Evolutionary conservation across 2,888 invertebrate genomes (phyloP), one percentile per base, ranked within the genome.

Genomic region (Caenorhabditis sulstoni): DNA sequence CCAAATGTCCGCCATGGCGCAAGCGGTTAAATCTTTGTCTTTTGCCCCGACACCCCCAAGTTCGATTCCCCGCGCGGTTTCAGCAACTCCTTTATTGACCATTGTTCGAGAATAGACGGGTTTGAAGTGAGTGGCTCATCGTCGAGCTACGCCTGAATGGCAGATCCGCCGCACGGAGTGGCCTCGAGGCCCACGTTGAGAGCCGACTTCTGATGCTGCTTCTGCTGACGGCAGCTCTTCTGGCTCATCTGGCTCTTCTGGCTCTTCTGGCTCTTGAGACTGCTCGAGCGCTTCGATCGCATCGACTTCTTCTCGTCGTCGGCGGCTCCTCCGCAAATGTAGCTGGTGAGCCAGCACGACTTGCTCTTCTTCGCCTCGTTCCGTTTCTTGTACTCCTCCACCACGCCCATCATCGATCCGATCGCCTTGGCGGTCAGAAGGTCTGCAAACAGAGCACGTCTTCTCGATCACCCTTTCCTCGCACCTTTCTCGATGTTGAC

Each of bases 401-500:
- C 70, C 37, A 50, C 70, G 52, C 65, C 70, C 62, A 62, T 73
- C 66, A 73, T 50, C 0, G 78, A 78, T 14, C 78, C 78, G 16
- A 78, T 78, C 45, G 78, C 66, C n/a, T 55, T 52, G 9, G 78
- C 78, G 18, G 78, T 78, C 23, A 55, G 50, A 1, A 73, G 66
- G 20, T 78, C 78, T 70, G 64, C 23, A 75, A n/a, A 61, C 23
- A 29, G 18, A 8, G 14, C 16, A 12, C 16, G 20, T 11, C 29
- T 65, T 14, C 9, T 14, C 14, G 22, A n/a, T 16, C 41, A 44
- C 41, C 12, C 20, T 23, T 14, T 11, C n/a, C 5, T 23, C n/a
- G n/a, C n/a, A 76, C 76, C 76, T 45, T 41, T 66, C 41, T 78
- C 77, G 39, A 78, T 78, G 47, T 78, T 78, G 11, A 78, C 35